Conservation (phyloP, 2,797 vertebrate genomes). For the Acanthopagrus latus region DNA sequence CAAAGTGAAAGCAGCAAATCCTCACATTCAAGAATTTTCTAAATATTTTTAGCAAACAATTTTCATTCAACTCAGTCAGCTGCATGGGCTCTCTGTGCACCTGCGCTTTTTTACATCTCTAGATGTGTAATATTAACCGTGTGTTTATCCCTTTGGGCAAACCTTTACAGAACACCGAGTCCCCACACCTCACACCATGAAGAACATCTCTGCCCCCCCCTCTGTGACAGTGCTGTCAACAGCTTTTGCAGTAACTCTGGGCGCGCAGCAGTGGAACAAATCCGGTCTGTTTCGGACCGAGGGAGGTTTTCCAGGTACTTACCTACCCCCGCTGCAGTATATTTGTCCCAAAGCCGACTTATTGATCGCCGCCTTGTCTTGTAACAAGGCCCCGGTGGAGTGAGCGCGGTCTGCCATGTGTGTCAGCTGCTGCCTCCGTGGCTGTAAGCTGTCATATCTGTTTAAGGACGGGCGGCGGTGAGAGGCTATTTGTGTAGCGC, state of each 20-base stretch:
- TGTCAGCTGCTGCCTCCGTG: constrained; percentile 36
- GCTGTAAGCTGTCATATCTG: constrained; percentile 52
- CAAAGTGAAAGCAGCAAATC: background rate
- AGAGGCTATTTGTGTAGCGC: constrained; percentile 33
- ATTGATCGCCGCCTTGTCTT: constrained; percentile 52
- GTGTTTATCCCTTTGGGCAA: constrained; percentile 35
- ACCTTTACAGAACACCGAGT: constrained; percentile 39
- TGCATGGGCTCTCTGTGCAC: background rate
- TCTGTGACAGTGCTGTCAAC: constrained; percentile 42
- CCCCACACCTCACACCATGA: constrained; percentile 43
- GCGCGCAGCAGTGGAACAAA: constrained; percentile 63
- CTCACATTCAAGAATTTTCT: background rate
- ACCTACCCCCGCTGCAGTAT: constrained; percentile 21
- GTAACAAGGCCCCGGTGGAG: constrained; percentile 25
- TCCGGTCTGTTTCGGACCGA: background rate
- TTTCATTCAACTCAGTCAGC: background rate
- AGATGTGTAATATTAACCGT: background rate
- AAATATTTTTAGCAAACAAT: background rate
- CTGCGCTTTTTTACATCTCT: constrained; percentile 9
- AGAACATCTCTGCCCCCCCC: constrained; percentile 21
- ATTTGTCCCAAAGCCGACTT: constrained; percentile 50
- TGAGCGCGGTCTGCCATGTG: constrained; percentile 24
- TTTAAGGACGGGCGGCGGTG: constrained; percentile 32
- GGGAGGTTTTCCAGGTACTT: constrained; percentile 36
- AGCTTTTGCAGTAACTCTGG: constrained; percentile 33